A percentile compares a stretch with the other conserved stretches of the same genome.
Evolutionary conservation across 2,113 vertebrate species (phyloP).

Genomic region (Forbesichthys agassizii): DNA sequence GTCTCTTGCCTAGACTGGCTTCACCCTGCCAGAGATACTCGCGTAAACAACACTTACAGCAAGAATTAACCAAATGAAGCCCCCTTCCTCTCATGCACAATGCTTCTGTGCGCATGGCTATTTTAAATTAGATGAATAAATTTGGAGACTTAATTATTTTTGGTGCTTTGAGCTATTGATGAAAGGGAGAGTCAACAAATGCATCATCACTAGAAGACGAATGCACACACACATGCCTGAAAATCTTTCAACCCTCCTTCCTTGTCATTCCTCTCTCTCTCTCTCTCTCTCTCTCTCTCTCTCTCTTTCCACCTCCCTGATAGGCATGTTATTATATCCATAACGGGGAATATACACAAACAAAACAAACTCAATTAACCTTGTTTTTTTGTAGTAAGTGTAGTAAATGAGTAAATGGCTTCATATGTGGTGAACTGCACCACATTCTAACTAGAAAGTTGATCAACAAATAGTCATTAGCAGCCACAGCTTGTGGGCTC

Average conservation of each 20-base stretch:
- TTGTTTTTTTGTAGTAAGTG: conserved; percentile 19
- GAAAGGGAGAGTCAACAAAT: conserved; percentile 30
- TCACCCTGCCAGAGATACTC: conserved; percentile 43
- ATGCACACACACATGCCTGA: conserved; percentile 41
- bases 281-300: conserved; percentile 12
- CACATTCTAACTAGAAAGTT: neutral
- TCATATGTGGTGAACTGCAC: neutral
- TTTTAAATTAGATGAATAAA: conserved; percentile 77
- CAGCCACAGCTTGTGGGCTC: conserved; percentile 40
- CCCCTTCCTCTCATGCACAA: conserved; percentile 40
- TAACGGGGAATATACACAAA: conserved; percentile 56
- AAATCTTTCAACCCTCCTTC: conserved; percentile 20
- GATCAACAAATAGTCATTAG: conserved; percentile 19
- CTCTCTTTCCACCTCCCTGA: conserved; percentile 24
- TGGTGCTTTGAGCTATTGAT: conserved; percentile 75
- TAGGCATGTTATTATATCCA: conserved; percentile 42
- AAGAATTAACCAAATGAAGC: conserved; percentile 57
- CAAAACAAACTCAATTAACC: conserved; percentile 70
- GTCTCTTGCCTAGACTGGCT: conserved; percentile 42
- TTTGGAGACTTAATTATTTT: conserved; percentile 74
- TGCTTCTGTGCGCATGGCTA: conserved; percentile 41
- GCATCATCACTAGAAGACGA: conserved; percentile 66
- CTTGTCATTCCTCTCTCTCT: neutral
- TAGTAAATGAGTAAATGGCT: neutral
- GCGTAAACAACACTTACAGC: conserved; percentile 70